These are phyloP conservation scores for Caenorhabditis wallacei DNA, from an alignment of 2,888 invertebrate genomes.

Conservation along the genomic window DNA sequence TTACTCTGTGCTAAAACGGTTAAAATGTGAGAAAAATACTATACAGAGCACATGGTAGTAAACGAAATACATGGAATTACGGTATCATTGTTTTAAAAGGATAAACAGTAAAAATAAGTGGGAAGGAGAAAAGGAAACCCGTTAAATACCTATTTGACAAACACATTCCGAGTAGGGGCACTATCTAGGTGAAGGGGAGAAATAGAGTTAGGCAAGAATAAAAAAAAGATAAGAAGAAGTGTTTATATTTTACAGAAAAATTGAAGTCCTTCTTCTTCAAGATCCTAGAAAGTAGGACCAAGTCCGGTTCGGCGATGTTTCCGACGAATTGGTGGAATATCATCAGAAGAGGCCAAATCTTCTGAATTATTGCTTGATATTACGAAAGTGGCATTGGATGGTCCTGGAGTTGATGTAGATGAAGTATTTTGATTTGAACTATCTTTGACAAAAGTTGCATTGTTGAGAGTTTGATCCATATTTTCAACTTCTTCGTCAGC, in stretches of 20 bases:
- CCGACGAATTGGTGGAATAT: conserved; percentile 31
- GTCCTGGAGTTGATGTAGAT: background rate
- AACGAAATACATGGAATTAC: background rate
- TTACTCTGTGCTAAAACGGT: background rate
- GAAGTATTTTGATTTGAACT: background rate
- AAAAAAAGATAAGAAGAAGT: background rate
- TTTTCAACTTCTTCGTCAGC: conserved; percentile 46
- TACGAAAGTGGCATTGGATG: conserved; percentile 31
- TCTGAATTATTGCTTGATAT: background rate
- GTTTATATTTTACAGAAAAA: conserved; percentile 1
- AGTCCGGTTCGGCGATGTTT: conserved; percentile 50
- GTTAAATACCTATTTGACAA: background rate
- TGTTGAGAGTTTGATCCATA: conserved; percentile 5
- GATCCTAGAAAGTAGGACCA: conserved; percentile 27
- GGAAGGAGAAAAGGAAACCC: background rate
- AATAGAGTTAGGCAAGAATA: background rate
- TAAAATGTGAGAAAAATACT: background rate
- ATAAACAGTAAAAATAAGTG: background rate
- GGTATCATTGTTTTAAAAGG: background rate
- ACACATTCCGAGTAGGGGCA: background rate
- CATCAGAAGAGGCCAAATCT: background rate
- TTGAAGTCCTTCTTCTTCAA: too few relatives aligned
- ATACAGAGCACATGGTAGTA: background rate
- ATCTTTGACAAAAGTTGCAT: conserved; percentile 44
- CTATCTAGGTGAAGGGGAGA: background rate